phyloP scores from a whole-genome alignment of 2,888 invertebrate genomes.

The Cenopis cana region DNA sequence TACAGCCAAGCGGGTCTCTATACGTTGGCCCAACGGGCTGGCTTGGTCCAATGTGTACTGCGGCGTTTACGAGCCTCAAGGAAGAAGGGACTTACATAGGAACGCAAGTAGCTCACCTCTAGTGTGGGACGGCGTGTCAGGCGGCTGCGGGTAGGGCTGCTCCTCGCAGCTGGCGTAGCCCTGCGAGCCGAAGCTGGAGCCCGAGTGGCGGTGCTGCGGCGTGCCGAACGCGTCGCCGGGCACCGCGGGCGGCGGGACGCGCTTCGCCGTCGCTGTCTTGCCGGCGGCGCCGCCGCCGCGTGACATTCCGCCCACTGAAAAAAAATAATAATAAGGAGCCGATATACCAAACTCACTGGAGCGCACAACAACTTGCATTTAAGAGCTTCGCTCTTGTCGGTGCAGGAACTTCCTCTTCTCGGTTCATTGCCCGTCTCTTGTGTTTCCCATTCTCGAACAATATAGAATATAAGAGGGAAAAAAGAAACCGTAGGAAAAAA shows the following conservation, averaged over 20 bases:
- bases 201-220: slow-evolving; percentile 89
- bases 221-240: slow-evolving; percentile 89
- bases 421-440: too few species aligned
- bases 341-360: too few species aligned
- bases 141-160: slow-evolving; percentile 87
- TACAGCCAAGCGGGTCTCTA: too few species aligned
- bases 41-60: too few species aligned
- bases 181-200: slow-evolving; percentile 91
- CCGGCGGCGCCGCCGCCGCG: slow-evolving; percentile 90
- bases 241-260: slow-evolving; percentile 95
- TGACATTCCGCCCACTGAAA: slow-evolving; percentile 95
- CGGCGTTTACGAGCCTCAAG: too few species aligned
- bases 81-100: not conserved
- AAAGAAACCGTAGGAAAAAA: too few species aligned
- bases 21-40: too few species aligned
- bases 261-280: slow-evolving; percentile 93
- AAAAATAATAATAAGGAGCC: slow-evolving; percentile 18
- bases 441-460: too few species aligned
- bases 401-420: too few species aligned
- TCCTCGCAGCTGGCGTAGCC: slow-evolving; percentile 92
- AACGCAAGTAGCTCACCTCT: slow-evolving; percentile 64
- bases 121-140: slow-evolving; percentile 86
- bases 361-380: too few species aligned
- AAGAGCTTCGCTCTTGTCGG: too few species aligned
- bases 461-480: too few species aligned